Percentiles rank a stretch among this genome's conserved stretches.
Conservation (phyloP, 2,797 vertebrate genomes). For the Semaprochilodus insignis region DNA sequence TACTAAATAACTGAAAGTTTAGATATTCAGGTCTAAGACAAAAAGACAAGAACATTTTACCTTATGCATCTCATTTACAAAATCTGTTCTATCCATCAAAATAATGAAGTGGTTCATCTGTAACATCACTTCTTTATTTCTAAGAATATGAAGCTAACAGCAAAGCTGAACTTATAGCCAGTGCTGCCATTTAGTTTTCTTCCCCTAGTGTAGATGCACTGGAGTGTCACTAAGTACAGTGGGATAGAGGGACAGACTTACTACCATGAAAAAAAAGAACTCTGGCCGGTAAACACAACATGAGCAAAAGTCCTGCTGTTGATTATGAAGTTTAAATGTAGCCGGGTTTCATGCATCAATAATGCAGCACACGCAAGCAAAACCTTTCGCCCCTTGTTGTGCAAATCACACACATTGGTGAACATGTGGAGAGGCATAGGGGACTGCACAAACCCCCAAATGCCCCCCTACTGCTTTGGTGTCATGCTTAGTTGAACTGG, state of each 20-base stretch:
- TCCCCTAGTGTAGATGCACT: neutral
- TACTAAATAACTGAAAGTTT: too few species aligned
- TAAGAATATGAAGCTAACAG: neutral
- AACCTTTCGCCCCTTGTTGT: slow-evolving; percentile 54
- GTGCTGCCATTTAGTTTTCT: neutral
- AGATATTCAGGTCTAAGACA: neutral
- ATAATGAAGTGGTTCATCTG: neutral
- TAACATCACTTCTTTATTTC: neutral
- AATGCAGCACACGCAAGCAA: slow-evolving; percentile 57
- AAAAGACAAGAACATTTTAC: neutral
- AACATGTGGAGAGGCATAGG: slow-evolving; percentile 46
- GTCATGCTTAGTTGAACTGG: slow-evolving; percentile 54
- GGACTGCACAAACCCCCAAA: slow-evolving; percentile 23
- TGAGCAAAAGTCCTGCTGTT: slow-evolving; percentile 32
- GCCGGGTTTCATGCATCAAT: slow-evolving; percentile 61
- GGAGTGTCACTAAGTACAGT: neutral
- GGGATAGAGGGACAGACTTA: slow-evolving; percentile 15
- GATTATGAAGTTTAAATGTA: slow-evolving; percentile 65
- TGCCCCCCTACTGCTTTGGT: slow-evolving; percentile 24
- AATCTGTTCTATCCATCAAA: neutral
- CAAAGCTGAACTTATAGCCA: neutral
- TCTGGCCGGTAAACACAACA: neutral
- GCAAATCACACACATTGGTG: slow-evolving; percentile 54
- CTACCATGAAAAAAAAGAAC: neutral
- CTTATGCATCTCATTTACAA: neutral